Percentiles rank a stretch among this genome's conserved stretches.
These are phyloP conservation scores for Drosophila cardini DNA, from an alignment of 1,140 invertebrate species.

Conservation along the genomic window DNA sequence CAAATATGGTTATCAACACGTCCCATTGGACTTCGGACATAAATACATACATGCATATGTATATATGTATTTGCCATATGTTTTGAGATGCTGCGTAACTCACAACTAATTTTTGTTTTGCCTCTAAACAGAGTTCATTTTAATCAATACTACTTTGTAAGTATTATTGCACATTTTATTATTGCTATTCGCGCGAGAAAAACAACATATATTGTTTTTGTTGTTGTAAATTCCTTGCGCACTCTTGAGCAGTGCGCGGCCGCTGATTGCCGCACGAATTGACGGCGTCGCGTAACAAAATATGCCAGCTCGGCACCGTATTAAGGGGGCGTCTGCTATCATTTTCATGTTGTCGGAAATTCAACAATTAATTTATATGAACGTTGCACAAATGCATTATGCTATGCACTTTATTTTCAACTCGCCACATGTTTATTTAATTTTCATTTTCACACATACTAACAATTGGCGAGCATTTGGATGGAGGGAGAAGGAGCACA, in stretches of 20 bases:
- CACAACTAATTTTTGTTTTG: slow-evolving; percentile 12
- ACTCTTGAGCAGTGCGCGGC: slow-evolving; percentile 62
- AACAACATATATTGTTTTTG: slow-evolving; percentile 66
- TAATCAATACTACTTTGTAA: slow-evolving; percentile 1
- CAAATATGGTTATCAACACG: slow-evolving; percentile 54
- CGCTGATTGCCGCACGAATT: slow-evolving; percentile 53
- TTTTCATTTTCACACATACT: slow-evolving; percentile 48
- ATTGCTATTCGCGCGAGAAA: slow-evolving; percentile 34
- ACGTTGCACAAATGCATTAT: slow-evolving; percentile 14
- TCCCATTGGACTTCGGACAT: slow-evolving; percentile 53
- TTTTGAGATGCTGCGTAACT: slow-evolving; percentile 48
- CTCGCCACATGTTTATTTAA: slow-evolving; percentile 30
- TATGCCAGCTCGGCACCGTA: slow-evolving; percentile 80
- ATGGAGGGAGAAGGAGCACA: slow-evolving; percentile 60
- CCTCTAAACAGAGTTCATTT: slow-evolving; percentile 1
- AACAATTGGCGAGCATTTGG: slow-evolving; percentile 37
- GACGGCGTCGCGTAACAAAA: slow-evolving; percentile 75
- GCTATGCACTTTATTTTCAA: slow-evolving; percentile 3
- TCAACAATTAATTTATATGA: slow-evolving; percentile 46
- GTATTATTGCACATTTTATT: slow-evolving; percentile 40
- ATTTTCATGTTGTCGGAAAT: slow-evolving; percentile 66
- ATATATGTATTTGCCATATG: slow-evolving; percentile 45
- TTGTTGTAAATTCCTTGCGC: slow-evolving; percentile 74
- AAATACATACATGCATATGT: slow-evolving; percentile 39
- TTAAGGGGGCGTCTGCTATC: slow-evolving; percentile 76